Conservation (phyloP, 2,888 invertebrate genomes). For the Odontothrips loti region DNA sequence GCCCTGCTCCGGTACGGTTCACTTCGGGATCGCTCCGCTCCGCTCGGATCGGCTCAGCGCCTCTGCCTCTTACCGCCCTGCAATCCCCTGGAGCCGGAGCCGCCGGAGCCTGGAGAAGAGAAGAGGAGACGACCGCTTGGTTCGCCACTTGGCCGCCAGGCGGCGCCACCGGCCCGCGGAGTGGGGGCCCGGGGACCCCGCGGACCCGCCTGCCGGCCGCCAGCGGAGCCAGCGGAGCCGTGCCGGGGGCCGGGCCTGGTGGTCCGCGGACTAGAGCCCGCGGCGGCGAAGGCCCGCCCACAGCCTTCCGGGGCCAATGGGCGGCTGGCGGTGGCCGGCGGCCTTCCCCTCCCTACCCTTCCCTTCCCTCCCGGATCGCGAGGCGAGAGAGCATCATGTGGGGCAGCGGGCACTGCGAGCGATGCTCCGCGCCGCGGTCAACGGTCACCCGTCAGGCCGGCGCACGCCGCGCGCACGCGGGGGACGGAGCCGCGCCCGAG, state of each 20-base stretch:
- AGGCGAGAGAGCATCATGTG: background rate
- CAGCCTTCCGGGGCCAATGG: background rate
- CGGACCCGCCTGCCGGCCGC: background rate
- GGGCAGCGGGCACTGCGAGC: background rate
- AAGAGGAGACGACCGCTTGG: too few species aligned
- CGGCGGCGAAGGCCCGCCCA: background rate
- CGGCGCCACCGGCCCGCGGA: background rate
- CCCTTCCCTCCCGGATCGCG: background rate
- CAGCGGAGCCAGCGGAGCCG: background rate
- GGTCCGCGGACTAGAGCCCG: background rate
- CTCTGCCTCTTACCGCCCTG: background rate
- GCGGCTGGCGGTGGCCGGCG: too few species aligned
- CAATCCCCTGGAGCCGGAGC: background rate
- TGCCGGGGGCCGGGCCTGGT: too few species aligned
- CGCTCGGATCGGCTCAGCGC: constrained; percentile 7
- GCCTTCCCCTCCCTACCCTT: too few species aligned
- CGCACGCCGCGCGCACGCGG: background rate
- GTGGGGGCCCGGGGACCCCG: background rate
- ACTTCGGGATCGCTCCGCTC: background rate
- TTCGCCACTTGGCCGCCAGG: background rate
- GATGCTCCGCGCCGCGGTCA: background rate
- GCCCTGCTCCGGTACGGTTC: background rate
- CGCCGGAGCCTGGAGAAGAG: background rate
- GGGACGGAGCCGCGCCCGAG: background rate
- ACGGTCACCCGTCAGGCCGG: background rate